A percentile compares a stretch with the other conserved stretches of the same genome.
Conservation (phyloP, 2,113 vertebrate species). For the Hucho hucho region DNA sequence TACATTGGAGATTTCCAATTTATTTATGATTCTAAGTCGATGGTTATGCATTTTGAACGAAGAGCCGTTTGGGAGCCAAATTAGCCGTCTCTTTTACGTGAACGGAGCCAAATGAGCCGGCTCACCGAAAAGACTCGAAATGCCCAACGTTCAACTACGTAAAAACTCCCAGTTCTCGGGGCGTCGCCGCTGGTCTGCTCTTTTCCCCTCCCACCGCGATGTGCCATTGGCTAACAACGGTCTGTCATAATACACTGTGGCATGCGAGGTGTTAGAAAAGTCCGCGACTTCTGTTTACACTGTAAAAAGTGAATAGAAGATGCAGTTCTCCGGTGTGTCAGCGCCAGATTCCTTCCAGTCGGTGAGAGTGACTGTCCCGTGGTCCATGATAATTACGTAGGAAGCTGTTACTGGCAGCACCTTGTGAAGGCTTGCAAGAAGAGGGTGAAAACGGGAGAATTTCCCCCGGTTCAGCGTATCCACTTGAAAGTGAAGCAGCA, state of each 20-base stretch:
- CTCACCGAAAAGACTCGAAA: no score
- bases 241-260: not conserved
- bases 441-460: constrained; percentile 28
- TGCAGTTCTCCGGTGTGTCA: constrained; percentile 41
- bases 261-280: constrained; percentile 1
- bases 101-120: no score
- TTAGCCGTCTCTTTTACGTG: no score
- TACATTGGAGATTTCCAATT: no score
- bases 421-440: constrained; percentile 7
- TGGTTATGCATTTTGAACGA: no score
- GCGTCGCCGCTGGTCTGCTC: not conserved
- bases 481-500: constrained; percentile 39
- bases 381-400: constrained; percentile 9
- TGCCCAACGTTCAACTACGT: not conserved
- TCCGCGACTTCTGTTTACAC: constrained; percentile 25
- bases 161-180: not conserved
- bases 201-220: constrained; percentile 22
- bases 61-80: no score
- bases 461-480: constrained; percentile 17
- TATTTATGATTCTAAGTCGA: no score
- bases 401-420: constrained; percentile 16
- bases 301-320: constrained; percentile 57
- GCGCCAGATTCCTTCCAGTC: constrained; percentile 25
- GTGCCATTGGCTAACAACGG: constrained; percentile 40
- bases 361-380: constrained; percentile 13